A percentile compares a stretch with the other conserved stretches of the same genome.
These are phyloP conservation scores for Saxidomus purpurata DNA, from an alignment of 1,140 invertebrate genomes.

Conservation along the genomic window DNA sequence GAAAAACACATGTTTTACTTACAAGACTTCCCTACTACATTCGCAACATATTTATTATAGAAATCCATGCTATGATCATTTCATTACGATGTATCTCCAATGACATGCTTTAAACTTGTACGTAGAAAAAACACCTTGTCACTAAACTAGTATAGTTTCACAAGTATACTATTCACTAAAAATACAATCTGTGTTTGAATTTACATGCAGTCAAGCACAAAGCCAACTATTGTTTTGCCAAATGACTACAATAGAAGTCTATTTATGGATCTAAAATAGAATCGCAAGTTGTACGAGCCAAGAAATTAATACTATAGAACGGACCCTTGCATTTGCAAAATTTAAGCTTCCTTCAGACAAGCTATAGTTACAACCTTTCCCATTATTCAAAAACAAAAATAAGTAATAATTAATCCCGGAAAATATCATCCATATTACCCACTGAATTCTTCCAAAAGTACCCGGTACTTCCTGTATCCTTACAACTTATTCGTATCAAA, in stretches of 20 bases:
- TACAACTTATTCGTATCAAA: too few relatives aligned
- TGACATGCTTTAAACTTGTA: neutral
- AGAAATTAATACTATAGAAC: too few relatives aligned
- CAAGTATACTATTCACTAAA: neutral
- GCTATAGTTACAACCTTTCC: too few relatives aligned
- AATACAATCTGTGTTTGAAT: neutral
- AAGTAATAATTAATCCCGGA: too few relatives aligned
- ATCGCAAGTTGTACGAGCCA: neutral
- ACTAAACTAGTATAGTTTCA: neutral
- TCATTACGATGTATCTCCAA: neutral
- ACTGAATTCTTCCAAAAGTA: too few relatives aligned
- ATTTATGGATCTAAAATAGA: neutral
- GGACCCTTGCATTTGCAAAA: too few relatives aligned
- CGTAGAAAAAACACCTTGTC: neutral
- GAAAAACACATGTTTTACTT: too few relatives aligned
- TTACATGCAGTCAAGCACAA: neutral
- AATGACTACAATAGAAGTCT: neutral
- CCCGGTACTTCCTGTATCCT: too few relatives aligned
- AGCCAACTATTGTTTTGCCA: neutral
- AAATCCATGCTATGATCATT: neutral
- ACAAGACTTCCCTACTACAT: conserved; percentile 1
- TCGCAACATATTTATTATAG: conserved; percentile 22
- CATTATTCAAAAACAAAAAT: too few relatives aligned
- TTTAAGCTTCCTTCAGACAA: too few relatives aligned
- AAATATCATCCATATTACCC: too few relatives aligned